Evolutionary conservation across 2,113 vertebrate species (phyloP).

Genomic region (Otis tarda): DNA sequence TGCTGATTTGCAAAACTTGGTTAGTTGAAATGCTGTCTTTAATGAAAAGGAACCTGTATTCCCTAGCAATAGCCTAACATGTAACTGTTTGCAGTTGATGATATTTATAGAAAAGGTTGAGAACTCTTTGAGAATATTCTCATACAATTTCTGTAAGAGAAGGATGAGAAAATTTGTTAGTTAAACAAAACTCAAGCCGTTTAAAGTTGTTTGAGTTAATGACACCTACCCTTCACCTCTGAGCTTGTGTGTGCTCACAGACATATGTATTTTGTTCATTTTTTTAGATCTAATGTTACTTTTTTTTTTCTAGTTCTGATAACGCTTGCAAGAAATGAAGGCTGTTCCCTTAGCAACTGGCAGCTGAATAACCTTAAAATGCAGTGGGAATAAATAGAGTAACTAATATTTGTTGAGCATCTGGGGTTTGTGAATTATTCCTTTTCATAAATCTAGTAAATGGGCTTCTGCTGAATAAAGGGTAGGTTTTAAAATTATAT

Average conservation of each 20-base stretch:
- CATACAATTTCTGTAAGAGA: neutral
- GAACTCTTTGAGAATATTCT: neutral
- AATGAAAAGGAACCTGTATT: neutral
- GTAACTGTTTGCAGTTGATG: neutral
- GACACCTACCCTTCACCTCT: neutral
- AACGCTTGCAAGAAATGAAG: constrained; percentile 13
- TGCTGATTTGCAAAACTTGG: neutral
- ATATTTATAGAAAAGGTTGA: neutral
- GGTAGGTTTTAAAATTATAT: constrained; percentile 24
- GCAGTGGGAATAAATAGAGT: constrained; percentile 1
- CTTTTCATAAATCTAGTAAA: constrained; percentile 13
- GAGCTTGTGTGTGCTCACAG: neutral
- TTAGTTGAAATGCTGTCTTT: neutral
- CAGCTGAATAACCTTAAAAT: constrained; percentile 11
- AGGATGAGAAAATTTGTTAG: neutral
- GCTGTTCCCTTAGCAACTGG: constrained; percentile 46
- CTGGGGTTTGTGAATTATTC: constrained; percentile 28
- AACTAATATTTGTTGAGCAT: constrained; percentile 19
- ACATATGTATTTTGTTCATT: neutral
- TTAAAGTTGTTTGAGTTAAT: neutral
- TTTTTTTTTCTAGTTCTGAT: neutral
- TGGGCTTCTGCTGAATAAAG: constrained; percentile 14
- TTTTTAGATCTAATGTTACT: neutral
- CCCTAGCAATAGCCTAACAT: neutral
- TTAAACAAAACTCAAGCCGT: neutral